Evolutionary conservation across 2,113 vertebrate genomes (phyloP).

Genomic region (Typhlomys cinereus): DNA sequence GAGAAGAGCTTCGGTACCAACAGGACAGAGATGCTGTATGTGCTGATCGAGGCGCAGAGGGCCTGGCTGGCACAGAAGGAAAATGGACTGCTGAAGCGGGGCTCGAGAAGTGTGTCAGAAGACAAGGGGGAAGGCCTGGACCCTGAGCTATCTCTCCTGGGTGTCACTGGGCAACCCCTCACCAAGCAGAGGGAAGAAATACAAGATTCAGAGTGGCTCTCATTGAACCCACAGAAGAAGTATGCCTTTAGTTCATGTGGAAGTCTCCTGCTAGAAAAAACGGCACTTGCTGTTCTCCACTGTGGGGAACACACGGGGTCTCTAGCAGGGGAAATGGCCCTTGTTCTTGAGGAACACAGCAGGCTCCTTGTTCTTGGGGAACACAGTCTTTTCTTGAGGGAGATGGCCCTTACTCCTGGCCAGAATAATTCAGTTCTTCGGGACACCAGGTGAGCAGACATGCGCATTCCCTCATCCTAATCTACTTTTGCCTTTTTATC

Average conservation of each 20-base stretch:
- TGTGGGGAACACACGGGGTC: not conserved
- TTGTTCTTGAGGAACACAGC: too few relatives aligned
- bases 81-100: not conserved
- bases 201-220: constrained; percentile 62
- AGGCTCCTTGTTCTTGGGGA: too few relatives aligned
- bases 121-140: not conserved
- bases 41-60: constrained; percentile 61
- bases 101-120: not conserved
- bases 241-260: constrained; percentile 46
- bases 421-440: not conserved
- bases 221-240: constrained; percentile 58
- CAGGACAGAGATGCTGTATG: constrained; percentile 40
- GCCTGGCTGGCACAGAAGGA: constrained; percentile 36
- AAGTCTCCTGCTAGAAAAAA: too few relatives aligned
- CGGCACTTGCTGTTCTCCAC: not conserved
- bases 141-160: not conserved
- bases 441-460: not conserved
- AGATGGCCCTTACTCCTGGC: not conserved
- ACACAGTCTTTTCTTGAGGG: not conserved
- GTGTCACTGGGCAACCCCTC: not conserved
- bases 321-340: not conserved
- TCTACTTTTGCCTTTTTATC: constrained; percentile 10
- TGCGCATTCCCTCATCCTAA: not conserved
- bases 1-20: constrained; percentile 38
- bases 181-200: not conserved